Base-by-base conservation (phyloP, 2,888 invertebrate species). In the Dasysyrphus albostriatus region DNA sequence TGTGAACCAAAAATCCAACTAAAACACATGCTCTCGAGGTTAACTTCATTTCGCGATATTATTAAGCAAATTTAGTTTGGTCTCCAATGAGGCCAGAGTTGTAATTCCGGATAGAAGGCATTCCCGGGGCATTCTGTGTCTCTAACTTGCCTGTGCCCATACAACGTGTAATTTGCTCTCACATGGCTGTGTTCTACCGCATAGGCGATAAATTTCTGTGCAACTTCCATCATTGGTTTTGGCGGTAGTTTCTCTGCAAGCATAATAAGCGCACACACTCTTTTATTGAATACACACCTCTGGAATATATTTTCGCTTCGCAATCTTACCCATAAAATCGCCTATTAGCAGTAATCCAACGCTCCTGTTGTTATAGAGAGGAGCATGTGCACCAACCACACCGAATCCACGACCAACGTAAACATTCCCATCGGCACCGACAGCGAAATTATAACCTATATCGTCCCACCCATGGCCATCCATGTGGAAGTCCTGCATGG, bases 331-430 rank as follows among this genome's bases (percentile, higher is more conserved):
- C 81, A 87, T 81, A 70, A 88, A 89, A 69, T 89, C 81, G n/a
- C 94, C 96, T 84, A 96, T 95, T 12, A 95, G 90, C 88, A 95
- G 94, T 75, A 96, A 94, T 8, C 95, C 95, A 32, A 95, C 93
- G 90, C 95, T 95, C 89, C 93, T 92, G 78, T 91, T 91, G 91
- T 95, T 96, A 92, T 95, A 95, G 75, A 90, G 91, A 0, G 94
- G 94, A 0, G 96, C 94, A 90, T 96, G 96, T 0, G 95, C 95
- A 0, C 96, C 96, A 0, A 94, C 92, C 5, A 91, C 90, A 42
- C 93, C 92, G 95, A 96, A 96, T 0, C 95, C 95, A 9, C 96
- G 93, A 2, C 95, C 96, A 88, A 75, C 59, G 32, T 95, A 96
- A 0, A 93, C 95, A 0, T 93, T 92, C 0, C 95, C 95, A 83